Base-by-base conservation (phyloP, 2,888 invertebrate species). In the Chymomyza fuscimana region DNA sequence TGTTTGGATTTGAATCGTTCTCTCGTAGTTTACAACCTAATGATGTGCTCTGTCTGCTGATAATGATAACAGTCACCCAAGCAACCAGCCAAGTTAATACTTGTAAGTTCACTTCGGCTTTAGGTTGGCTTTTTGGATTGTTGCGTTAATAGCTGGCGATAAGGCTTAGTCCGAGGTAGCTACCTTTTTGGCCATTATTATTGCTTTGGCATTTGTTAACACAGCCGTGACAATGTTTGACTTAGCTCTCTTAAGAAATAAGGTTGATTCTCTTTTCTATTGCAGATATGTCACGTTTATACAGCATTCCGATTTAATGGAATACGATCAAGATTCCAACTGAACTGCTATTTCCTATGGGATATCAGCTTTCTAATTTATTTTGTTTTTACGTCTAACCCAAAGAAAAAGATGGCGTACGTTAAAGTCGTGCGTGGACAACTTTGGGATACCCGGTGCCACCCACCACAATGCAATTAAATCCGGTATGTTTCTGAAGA, bases 1-100 rank as follows among this genome's bases (percentile, higher is more conserved):
- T 80, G 82, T 84, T 83, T 78, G 83, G 86, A 83, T 83, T 86
- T 86, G 84, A 84, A 83, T 86, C 86, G 86, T 65, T 65, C 67
- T 60, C 68, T 64, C 72, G 78, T 83, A 83, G 86, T 84, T 83
- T 83, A 83, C 87, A 84, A 70, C 86, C 84, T 73, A 73, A 75
- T 81, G 82, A 78, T 80, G 84, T 65, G 80, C 69, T 73, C 63
- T 67, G 56, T 60, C 85, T 73, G 69, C 82, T 78, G 82, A 83
- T 83, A 83, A 84, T 76, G 69, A 58, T 71, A 76, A n/a, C 71
- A 76, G 82, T 76, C 82, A 70, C 63, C 81, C 63, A 63, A 19
- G 36, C 16, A 64, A 40, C 56, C 69, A 72, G 54, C 61, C 54
- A 74, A 75, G 71, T 77, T 72, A 72, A 79, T 79, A 74, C 81